These are phyloP conservation scores for Molossus alvarezi DNA, from an alignment of 2,797 vertebrate genomes.

Conservation along the genomic window DNA sequence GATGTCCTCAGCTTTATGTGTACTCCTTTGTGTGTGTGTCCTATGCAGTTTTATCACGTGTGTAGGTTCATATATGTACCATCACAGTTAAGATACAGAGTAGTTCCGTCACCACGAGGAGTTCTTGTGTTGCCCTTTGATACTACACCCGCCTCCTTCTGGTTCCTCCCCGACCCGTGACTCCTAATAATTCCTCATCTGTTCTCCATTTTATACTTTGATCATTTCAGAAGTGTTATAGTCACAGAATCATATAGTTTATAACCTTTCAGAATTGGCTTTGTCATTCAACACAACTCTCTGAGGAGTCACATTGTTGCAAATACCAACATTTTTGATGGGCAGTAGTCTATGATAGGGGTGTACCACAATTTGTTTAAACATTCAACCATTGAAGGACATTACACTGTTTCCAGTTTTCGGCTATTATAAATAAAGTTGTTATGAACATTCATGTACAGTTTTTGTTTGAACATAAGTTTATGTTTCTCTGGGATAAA, in stretches of 20 bases:
- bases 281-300: neutral
- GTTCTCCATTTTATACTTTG: neutral
- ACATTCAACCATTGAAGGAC: neutral
- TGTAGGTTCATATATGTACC: neutral
- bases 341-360: neutral
- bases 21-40: neutral
- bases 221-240: neutral
- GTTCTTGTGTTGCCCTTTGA: neutral
- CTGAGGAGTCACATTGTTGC: neutral
- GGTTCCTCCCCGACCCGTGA: too few relatives aligned
- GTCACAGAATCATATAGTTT: neutral
- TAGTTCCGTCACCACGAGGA: fast-evolving
- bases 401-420: neutral
- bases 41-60: neutral
- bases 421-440: neutral
- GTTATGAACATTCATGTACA: neutral
- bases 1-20: neutral
- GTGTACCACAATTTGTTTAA: neutral
- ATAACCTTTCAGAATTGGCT: neutral
- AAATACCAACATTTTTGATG: neutral
- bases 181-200: neutral
- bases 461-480: neutral
- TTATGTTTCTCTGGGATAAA: constrained; percentile 47
- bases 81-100: neutral
- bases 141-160: neutral